Evolutionary conservation across 2,113 vertebrate genomes (phyloP).

Genomic region (Myiopsitta monachus): DNA sequence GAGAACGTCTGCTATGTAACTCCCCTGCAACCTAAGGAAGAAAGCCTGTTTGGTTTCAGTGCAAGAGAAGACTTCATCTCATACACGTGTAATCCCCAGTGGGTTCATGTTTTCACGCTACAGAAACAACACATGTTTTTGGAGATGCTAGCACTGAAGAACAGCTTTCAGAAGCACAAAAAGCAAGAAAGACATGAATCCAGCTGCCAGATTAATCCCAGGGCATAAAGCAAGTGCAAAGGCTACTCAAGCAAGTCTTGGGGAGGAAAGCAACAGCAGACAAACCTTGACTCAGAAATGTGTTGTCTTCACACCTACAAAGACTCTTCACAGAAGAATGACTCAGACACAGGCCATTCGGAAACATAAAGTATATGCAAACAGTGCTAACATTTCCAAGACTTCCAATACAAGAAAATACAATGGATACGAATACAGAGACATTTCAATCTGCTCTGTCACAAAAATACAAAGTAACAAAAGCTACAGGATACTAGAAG

Average conservation of each 20-base stretch:
- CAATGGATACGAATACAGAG: neutral
- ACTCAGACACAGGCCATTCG: neutral
- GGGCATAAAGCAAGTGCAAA: neutral
- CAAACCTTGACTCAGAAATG: neutral
- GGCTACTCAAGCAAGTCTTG: neutral
- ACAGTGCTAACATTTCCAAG: neutral
- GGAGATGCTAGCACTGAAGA: neutral
- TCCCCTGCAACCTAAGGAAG: neutral
- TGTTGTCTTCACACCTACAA: neutral
- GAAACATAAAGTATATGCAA: neutral
- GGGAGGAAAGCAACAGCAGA: neutral
- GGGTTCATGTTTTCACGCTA: neutral
- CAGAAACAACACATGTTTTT: neutral
- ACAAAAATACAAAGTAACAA: neutral
- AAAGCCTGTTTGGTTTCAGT: neutral
- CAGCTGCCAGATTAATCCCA: neutral
- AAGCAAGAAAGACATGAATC: neutral
- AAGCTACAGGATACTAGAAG: neutral
- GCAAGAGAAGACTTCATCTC: neutral
- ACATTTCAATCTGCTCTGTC: neutral
- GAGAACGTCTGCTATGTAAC: neutral
- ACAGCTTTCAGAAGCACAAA: neutral
- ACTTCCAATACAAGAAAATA: neutral
- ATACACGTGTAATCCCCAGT: rapidly evolving
- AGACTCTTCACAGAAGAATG: neutral